These are phyloP conservation scores for Saturnia japonica DNA, from an alignment of 2,888 invertebrate genomes.

Conservation along the genomic window DNA sequence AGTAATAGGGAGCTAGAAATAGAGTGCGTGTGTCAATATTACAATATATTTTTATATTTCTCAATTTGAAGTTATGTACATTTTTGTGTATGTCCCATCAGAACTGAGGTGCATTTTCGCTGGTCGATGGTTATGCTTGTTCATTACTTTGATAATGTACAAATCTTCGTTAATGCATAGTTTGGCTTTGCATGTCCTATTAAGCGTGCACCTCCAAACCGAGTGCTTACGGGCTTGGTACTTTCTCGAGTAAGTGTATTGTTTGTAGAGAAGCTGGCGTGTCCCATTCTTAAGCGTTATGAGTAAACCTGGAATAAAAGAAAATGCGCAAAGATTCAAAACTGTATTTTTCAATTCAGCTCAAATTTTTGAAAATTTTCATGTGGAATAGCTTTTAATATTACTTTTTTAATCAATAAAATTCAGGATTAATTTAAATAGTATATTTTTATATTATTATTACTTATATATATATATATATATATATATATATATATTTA, in stretches of 20 bases:
- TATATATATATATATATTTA: too few relatives aligned
- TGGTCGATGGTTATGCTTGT: not conserved
- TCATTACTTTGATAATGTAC: not conserved
- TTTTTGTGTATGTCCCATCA: not conserved
- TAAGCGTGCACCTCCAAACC: conserved; percentile 41
- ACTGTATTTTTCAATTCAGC: too few relatives aligned
- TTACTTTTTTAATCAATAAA: too few relatives aligned
- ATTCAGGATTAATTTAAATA: too few relatives aligned
- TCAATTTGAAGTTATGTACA: not conserved
- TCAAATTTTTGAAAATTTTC: too few relatives aligned
- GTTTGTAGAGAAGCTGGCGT: not conserved
- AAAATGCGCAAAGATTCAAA: not conserved
- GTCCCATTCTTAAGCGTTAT: not conserved
- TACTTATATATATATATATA: too few relatives aligned
- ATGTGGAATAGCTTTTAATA: too few relatives aligned
- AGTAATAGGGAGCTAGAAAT: too few relatives aligned
- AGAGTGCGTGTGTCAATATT: not conserved
- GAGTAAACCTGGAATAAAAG: not conserved
- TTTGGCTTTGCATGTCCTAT: conserved; percentile 36
- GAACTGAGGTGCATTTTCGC: not conserved
- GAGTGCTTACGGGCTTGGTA: conserved; percentile 31
- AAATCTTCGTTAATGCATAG: not conserved
- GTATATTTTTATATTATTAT: too few relatives aligned
- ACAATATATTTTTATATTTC: too few relatives aligned
- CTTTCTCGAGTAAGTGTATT: not conserved